Conservation (phyloP, 2,888 invertebrate genomes). For the Cheilosia soror region DNA sequence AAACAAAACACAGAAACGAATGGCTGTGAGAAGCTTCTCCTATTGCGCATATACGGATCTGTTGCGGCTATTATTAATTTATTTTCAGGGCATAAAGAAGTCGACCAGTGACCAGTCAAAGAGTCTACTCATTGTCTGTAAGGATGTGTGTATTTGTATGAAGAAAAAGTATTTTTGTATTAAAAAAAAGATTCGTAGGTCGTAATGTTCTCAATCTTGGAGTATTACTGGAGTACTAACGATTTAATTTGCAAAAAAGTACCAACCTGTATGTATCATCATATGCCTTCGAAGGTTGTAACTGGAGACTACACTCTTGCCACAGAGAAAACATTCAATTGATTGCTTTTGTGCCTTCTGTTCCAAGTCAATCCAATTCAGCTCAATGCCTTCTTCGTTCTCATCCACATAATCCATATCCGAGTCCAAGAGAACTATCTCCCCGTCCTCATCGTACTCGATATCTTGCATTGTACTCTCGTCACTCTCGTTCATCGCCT, state of each 20-base stretch:
- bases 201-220: no score
- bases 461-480: constrained; percentile 66
- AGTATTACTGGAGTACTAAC: no score
- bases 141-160: no score
- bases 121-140: no score
- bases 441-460: constrained; percentile 75
- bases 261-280: constrained; percentile 83
- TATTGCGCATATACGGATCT: no score
- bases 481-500: constrained; percentile 53
- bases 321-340: constrained; percentile 82
- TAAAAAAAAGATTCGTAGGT: no score
- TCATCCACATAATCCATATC: constrained; percentile 76
- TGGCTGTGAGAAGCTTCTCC: no score
- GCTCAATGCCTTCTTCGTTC: constrained; percentile 75
- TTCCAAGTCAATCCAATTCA: constrained; percentile 80
- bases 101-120: neutral
- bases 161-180: no score
- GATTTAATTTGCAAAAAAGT: neutral
- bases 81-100: no score
- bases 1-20: no score
- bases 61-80: no score
- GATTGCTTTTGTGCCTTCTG: constrained; percentile 79
- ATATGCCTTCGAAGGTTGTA: constrained; percentile 83
- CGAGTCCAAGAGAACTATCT: constrained; percentile 69
- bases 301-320: constrained; percentile 82